Percentiles rank a stretch among this genome's conserved stretches.
Conservation (phyloP, 2,797 vertebrate species). For the Perdix hodgsoniae region DNA sequence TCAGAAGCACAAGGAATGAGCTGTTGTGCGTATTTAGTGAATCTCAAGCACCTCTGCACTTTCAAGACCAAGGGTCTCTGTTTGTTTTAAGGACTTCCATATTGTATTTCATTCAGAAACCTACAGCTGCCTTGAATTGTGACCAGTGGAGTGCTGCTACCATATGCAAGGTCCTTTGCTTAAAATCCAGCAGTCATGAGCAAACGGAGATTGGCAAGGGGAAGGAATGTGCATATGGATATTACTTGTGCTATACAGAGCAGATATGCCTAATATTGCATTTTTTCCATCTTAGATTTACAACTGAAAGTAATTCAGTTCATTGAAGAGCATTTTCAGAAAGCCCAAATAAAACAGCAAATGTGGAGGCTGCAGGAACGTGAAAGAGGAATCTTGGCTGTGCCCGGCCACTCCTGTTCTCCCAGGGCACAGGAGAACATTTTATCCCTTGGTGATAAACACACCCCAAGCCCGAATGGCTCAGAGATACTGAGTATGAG, state of each 20-base stretch:
- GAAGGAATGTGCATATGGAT: conserved; percentile 17
- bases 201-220: conserved; percentile 13
- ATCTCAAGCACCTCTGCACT: conserved; percentile 16
- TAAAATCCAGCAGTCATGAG: conserved; percentile 8
- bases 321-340: conserved; percentile 20
- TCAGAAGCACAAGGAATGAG: conserved; percentile 22
- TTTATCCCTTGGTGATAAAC: background rate
- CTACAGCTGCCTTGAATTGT: conserved; percentile 40
- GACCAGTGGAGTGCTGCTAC: conserved; percentile 21
- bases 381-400: background rate
- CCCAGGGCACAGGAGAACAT: background rate
- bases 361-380: background rate
- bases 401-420: background rate
- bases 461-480: background rate
- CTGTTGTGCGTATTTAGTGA: conserved; percentile 38
- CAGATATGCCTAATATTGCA: background rate
- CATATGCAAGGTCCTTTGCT: conserved; percentile 12
- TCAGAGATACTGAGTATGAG: background rate
- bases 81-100: conserved; percentile 46
- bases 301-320: conserved; percentile 1
- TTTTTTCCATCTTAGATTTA: conserved; percentile 25
- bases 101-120: conserved; percentile 19
- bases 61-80: background rate
- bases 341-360: background rate
- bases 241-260: background rate